These are phyloP conservation scores for Myzus persicae DNA, from an alignment of 1,140 invertebrate genomes.

Conservation along the genomic window DNA sequence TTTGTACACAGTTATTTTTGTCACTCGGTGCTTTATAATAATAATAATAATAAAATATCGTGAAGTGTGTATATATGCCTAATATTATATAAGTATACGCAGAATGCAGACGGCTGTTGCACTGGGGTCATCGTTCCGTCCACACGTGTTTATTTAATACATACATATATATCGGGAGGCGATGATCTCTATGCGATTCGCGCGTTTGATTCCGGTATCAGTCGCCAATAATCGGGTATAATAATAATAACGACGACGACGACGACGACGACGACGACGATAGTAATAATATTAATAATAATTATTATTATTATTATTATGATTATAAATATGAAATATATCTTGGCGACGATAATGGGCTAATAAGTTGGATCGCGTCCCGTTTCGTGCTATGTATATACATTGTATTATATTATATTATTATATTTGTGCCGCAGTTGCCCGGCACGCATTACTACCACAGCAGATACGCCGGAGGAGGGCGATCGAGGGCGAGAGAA, in stretches of 20 bases:
- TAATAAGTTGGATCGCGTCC: conserved; percentile 57
- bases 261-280: not conserved
- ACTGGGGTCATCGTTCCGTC: conserved; percentile 8
- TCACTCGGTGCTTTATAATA: not conserved
- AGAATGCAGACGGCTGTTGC: not conserved
- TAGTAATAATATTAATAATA: conserved; percentile 1
- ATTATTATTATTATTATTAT: conserved; percentile 25
- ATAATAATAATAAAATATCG: not conserved
- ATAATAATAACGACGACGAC: not conserved
- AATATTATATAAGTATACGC: not conserved
- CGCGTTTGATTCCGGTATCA: conserved; percentile 41
- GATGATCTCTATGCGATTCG: not conserved
- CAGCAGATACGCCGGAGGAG: not conserved
- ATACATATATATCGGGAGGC: not conserved
- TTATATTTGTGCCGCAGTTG: not conserved
- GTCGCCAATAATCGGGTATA: conserved; percentile 37
- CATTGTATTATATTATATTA: conserved; percentile 8
- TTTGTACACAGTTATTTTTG: conserved; percentile 17
- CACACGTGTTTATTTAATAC: not conserved
- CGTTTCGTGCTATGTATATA: not conserved
- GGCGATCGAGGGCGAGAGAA: too few species aligned
- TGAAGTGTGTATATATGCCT: not conserved
- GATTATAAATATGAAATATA: conserved; percentile 51
- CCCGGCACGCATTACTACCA: not conserved
- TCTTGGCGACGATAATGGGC: conserved; percentile 56